A percentile compares a stretch with the other conserved stretches of the same genome.
phyloP scores from a whole-genome alignment of 2,113 vertebrate species.

The Chionodraco myersi region DNA sequence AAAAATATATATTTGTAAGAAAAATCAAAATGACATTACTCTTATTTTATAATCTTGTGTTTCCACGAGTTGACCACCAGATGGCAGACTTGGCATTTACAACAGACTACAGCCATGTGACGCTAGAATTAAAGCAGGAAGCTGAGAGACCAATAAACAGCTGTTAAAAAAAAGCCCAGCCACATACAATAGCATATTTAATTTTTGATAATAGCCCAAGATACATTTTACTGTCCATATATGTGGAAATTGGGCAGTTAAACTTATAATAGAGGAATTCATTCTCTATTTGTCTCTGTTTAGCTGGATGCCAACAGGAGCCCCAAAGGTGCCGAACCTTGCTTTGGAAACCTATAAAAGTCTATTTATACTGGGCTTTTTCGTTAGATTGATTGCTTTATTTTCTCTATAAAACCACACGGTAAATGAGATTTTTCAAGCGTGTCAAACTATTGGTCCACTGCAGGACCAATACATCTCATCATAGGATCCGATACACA shows the following conservation, averaged over 20 bases:
- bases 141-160: background rate
- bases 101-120: background rate
- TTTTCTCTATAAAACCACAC: constrained; percentile 1
- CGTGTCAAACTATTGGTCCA: background rate
- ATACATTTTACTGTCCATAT: background rate
- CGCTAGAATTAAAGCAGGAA: background rate
- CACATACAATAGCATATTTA: background rate
- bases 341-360: background rate
- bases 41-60: background rate
- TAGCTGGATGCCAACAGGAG: background rate
- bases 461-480: background rate
- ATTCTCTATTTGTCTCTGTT: background rate
- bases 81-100: constrained; percentile 37
- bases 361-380: background rate
- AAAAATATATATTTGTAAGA: too few relatives aligned
- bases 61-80: constrained; percentile 42
- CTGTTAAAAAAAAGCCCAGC: background rate
- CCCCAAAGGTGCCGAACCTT: background rate
- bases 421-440: constrained; percentile 16
- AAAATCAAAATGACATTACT: background rate
- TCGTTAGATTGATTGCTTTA: background rate
- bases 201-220: background rate
- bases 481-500: background rate
- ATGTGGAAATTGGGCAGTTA: background rate
- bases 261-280: background rate